Evolutionary conservation across 2,888 invertebrate genomes (phyloP), one percentile per base, ranked within the genome.

Genomic region (Hartigia nigra): DNA sequence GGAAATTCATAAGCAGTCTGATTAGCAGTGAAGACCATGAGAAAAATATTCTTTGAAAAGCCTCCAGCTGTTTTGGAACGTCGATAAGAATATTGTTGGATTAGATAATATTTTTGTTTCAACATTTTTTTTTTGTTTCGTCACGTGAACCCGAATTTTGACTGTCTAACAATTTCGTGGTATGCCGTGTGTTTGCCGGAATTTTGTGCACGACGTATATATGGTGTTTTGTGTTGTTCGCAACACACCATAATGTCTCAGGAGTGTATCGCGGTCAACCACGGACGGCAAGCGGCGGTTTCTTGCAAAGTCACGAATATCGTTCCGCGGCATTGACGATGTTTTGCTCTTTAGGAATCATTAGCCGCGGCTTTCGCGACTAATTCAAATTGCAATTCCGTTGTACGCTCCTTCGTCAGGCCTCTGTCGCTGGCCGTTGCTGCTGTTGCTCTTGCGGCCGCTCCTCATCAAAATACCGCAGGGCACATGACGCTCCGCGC

Each of bases 331-430:
- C 75, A n/a, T 75, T 36, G 75, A 76, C 69, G 74, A 55, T 88
- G 88, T 90, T 90, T 89, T 90, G 89, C 90, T 90, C 89, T 89
- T 89, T 88, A 89, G 87, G 87, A 89, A 91, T 91, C 91, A 91
- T 91, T 91, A 91, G 89, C 88, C 82, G 83, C 85, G 88, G 87
- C 88, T 89, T 88, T 89, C 88, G 87, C 88, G 87, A 86, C 89
- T 91, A 90, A 91, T 91, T 91, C 90, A 90, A 91, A 91, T 91
- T 90, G 90, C 86, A 87, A 91, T 90, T 88, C 90, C 89, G 82
- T 70, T 77, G 84, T 82, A 82, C 83, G 78, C 55, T 55, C 55
- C 55, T 55, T 55, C 55, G 83, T 80, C 74, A 77, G 81, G 74
- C 79, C 78, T 77, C 74, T 76, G 70, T 36, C 81, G 79, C 36